These are phyloP conservation scores for Acanthurus tractus DNA, from an alignment of 2,797 vertebrate species.

Conservation along the genomic window DNA sequence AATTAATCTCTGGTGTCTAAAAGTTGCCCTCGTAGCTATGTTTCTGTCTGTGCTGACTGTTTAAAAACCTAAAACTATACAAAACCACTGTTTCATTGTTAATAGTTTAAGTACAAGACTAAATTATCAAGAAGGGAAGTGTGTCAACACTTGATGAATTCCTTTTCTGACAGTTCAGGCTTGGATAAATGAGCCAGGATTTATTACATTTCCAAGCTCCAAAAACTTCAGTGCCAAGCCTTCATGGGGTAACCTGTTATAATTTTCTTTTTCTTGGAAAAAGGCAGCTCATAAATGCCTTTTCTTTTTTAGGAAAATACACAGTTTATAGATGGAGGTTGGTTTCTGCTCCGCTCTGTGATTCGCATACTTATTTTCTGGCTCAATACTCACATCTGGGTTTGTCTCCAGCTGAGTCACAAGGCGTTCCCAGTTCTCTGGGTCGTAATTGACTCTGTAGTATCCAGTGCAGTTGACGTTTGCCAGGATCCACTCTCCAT, in stretches of 20 bases:
- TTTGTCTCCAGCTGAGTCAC: slow-evolving; percentile 74
- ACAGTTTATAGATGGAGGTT: neutral
- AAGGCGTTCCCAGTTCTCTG: slow-evolving; percentile 83
- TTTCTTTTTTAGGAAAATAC: neutral
- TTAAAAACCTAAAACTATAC: no score
- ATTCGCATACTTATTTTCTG: neutral
- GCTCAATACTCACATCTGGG: slow-evolving; percentile 67
- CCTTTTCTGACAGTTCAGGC: neutral
- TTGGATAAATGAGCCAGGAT: neutral
- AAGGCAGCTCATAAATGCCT: neutral
- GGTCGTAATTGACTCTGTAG: slow-evolving; percentile 87
- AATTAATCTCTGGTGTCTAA: neutral
- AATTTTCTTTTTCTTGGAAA: neutral
- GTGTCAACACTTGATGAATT: neutral
- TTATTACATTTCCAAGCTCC: neutral
- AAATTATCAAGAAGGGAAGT: neutral
- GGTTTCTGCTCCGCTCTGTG: neutral
- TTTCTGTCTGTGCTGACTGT: no score
- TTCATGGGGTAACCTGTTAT: neutral
- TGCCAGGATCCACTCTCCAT: slow-evolving; percentile 81
- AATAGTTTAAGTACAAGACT: neutral
- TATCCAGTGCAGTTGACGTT: slow-evolving; percentile 82
- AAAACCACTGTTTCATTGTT: neutral
- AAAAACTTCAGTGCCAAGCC: neutral
- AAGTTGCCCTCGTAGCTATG: neutral